Evolutionary conservation across 2,888 invertebrate genomes (phyloP).

Genomic region (Hypercompe scribonia): DNA sequence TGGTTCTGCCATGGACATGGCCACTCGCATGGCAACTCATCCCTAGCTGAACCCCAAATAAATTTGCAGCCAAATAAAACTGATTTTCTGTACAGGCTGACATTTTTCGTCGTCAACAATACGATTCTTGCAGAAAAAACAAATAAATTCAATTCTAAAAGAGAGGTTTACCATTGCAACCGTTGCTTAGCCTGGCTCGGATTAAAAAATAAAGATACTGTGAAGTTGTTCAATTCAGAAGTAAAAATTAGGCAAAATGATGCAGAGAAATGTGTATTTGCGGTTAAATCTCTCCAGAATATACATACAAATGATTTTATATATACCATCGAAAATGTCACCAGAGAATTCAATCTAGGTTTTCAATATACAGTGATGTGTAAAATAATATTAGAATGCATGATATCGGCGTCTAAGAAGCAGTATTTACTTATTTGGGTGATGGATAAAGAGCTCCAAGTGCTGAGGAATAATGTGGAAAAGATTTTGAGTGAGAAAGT

Average conservation of each 20-base stretch:
- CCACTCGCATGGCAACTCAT: conserved; percentile 64
- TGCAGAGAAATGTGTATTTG: conserved; percentile 61
- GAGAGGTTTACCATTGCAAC: conserved; percentile 84
- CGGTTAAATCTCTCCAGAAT: conserved; percentile 60
- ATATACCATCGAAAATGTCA: conserved; percentile 80
- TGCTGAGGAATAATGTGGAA: conserved; percentile 71
- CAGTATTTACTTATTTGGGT: conserved; percentile 88
- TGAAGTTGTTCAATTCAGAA: conserved; percentile 87
- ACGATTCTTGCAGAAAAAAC: conserved; percentile 73
- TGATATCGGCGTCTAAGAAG: conserved; percentile 71
- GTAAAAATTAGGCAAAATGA: conserved; percentile 73
- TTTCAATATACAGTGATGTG: conserved; percentile 83
- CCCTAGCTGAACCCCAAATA: conserved; percentile 49
- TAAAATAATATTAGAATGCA: conserved; percentile 85
- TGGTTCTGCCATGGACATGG: conserved; percentile 89
- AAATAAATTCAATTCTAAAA: conserved; percentile 77
- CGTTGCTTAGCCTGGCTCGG: conserved; percentile 88
- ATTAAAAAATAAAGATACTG: conserved; percentile 72
- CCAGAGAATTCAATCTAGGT: conserved; percentile 81
- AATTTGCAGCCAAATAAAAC: conserved; percentile 78
- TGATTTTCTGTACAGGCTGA: conserved; percentile 87
- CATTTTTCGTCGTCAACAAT: conserved; percentile 84
- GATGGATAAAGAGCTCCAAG: conserved; percentile 87
- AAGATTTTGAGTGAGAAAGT: conserved; percentile 64
- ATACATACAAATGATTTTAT: conserved; percentile 83